Conservation (phyloP, 2,888 invertebrate genomes). For the Harpagoxenus sublaevis region DNA sequence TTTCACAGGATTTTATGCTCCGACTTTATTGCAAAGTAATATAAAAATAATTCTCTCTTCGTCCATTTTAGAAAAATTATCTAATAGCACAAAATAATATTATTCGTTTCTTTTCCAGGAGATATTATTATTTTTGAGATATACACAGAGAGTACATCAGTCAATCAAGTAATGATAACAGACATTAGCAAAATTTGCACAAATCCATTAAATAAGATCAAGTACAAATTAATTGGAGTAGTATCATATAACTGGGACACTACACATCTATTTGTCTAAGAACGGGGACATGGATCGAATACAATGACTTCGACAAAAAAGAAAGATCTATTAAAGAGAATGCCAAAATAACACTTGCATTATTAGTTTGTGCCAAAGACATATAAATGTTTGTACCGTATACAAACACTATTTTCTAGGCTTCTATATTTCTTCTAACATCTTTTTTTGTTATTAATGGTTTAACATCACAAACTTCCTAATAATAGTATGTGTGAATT, state of each 20-base stretch:
- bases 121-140: constrained; percentile 5
- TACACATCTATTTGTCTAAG: background rate
- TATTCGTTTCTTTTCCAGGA: background rate
- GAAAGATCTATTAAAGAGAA: background rate
- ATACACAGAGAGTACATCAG: background rate
- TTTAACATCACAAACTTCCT: no score
- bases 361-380: constrained; percentile 16
- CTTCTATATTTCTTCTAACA: no score
- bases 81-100: background rate
- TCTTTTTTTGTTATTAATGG: no score
- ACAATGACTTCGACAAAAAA: background rate
- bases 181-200: background rate
- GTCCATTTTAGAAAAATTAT: no score
- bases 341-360: background rate
- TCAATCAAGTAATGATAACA: background rate
- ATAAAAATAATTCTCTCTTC: no score
- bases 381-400: background rate
- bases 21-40: no score
- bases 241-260: background rate
- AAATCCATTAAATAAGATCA: background rate
- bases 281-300: background rate
- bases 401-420: no score
- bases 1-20: no score
- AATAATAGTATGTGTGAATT: no score
- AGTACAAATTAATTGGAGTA: background rate